Base-by-base conservation (phyloP, 2,113 vertebrate species). In the Lynx canadensis region DNA sequence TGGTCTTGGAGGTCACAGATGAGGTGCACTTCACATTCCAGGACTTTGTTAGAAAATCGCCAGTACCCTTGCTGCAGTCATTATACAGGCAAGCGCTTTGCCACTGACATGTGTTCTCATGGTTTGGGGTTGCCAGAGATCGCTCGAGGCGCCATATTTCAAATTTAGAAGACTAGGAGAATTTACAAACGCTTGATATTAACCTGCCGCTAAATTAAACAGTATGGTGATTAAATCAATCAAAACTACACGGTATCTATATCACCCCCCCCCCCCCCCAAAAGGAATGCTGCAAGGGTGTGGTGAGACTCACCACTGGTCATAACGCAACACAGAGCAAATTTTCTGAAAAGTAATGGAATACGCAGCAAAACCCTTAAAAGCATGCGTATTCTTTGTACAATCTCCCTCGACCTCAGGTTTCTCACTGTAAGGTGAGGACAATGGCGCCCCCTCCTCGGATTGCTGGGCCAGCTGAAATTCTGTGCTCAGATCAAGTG, bases 111-210 rank as follows among this genome's bases (percentile, higher is more conserved):
- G 92, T 97, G 84, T 98, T 98, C 92, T 78, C 96, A 60, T 91
- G 97, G 60, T 92, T 97, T 98, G 38, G 73, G 25, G 25, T 73
- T 45, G 38, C 73, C 95, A 97, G 97, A 92, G 89, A 73, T 88
- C 97, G 88, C 91, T 98, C 89, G 80, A 68, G 21, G 97, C 78
- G 97, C 97, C 88, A 98, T 98, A 68, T 31, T 97, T 98, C 97
- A 96, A 98, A 90, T 71, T 96, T 93, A 80, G 85, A 0, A 79
- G 4, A 98, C 90, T 85, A 95, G 74, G 15, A 78, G 48, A 96
- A 81, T 97, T 96, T 96, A 86, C 45, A 97, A 95, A 41, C 82
- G 83, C 96, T 87, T 93, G 3, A 65, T 82, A 76, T 93, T 94
- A 78, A 83, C 80, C 96, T 0, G 1, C 92, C 94, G 36, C 83